phyloP scores from a whole-genome alignment of 2,113 vertebrate species.

The Aspidoscelis tigris region DNA sequence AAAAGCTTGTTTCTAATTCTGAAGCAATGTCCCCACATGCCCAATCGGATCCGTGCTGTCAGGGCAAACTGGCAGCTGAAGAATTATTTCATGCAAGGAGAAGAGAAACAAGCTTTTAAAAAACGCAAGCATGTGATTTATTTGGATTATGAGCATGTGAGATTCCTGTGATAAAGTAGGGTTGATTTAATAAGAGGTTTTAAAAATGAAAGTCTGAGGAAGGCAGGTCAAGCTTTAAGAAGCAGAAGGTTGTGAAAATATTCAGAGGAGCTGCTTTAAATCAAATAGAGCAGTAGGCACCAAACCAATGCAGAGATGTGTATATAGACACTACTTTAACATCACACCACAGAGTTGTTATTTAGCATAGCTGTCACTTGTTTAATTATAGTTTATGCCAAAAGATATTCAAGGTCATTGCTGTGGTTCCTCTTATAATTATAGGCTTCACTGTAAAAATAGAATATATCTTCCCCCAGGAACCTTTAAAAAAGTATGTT shows the following conservation, averaged over 20 bases:
- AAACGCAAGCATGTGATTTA: not conserved
- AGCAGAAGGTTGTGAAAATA: constrained; percentile 20
- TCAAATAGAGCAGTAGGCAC: constrained; percentile 31
- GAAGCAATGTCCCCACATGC: no score
- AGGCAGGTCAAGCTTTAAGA: constrained; percentile 20
- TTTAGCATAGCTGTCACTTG: constrained; percentile 55
- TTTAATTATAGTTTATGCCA: constrained; percentile 65
- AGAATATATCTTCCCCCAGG: constrained; percentile 51
- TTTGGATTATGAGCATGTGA: not conserved
- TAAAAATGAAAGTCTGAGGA: constrained; percentile 28
- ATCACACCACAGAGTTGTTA: constrained; percentile 48
- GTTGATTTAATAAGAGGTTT: constrained; percentile 12
- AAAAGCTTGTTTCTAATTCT: no score
- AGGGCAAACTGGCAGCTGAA: no score
- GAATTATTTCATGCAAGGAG: no score
- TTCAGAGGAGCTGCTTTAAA: constrained; percentile 7
- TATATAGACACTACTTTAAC: constrained; percentile 45
- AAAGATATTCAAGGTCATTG: constrained; percentile 59
- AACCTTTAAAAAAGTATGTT: constrained; percentile 24
- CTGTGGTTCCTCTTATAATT: constrained; percentile 65
- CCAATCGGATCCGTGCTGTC: no score
- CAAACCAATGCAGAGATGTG: constrained; percentile 20
- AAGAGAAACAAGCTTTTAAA: no score
- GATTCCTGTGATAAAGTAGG: not conserved
- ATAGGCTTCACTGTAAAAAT: constrained; percentile 54